Evolutionary conservation across 2,888 invertebrate species (phyloP).

Genomic region (Siphlonurus alternatus): DNA sequence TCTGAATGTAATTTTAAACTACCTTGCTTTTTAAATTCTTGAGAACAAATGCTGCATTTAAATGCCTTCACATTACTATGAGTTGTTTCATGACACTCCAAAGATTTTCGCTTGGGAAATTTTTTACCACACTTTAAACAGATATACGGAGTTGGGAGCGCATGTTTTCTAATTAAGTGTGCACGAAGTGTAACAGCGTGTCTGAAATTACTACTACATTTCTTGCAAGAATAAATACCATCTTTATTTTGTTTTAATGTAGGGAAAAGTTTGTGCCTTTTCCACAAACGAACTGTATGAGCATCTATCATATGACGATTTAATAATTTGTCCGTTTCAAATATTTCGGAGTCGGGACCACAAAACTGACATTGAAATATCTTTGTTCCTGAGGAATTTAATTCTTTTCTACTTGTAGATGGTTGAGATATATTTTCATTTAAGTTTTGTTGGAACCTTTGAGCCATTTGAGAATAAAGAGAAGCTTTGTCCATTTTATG

Average conservation of each 20-base stretch:
- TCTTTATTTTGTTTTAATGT: background rate
- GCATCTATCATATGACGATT: too few species aligned
- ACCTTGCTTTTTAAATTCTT: background rate
- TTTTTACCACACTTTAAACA: background rate
- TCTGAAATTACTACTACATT: background rate
- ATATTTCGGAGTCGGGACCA: too few species aligned
- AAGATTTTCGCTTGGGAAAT: background rate
- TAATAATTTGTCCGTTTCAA: too few species aligned
- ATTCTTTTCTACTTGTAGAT: too few species aligned
- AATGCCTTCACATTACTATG: background rate
- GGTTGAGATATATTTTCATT: too few species aligned
- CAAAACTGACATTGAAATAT: too few species aligned
- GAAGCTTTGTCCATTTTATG: too few species aligned
- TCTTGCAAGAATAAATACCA: background rate
- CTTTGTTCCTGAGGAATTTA: too few species aligned
- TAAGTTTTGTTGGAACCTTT: too few species aligned
- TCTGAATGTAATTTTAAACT: background rate
- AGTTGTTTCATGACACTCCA: background rate
- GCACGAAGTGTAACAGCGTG: background rate
- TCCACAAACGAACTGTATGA: too few species aligned
- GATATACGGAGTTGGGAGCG: background rate
- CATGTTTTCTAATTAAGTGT: background rate
- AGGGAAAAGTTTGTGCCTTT: too few species aligned
- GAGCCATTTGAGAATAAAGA: too few species aligned
- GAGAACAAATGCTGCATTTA: background rate